Evolutionary conservation across 2,797 vertebrate species (phyloP), one percentile per base, ranked within the genome.

Genomic region (Gadopsis bispinosus): DNA sequence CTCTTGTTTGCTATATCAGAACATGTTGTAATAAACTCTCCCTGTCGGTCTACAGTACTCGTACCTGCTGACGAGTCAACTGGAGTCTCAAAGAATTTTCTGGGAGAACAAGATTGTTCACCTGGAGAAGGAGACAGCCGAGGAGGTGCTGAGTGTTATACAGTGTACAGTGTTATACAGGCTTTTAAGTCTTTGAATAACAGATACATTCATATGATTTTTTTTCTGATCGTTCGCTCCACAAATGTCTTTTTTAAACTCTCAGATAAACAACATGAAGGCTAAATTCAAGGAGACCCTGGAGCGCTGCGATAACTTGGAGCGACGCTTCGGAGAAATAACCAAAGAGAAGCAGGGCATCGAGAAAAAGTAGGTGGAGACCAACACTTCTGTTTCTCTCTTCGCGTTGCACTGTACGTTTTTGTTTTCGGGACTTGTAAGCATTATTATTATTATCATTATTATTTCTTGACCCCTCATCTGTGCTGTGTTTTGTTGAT

Each of bases 31-130:
- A 81, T 4, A 0, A 19, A 0, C 14, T 0, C 11, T 43, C 22
- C 29, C 5, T 77, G 55, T 79, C n/a, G 74, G 16, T 79, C 20
- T 75, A 16, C 61, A 99, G 98, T 99, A 99, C 88, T 99, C 98
- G 0, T 99, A 99, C 88, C 91, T 99, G 89, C 95, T 99, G 80
- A 99, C 98, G 0, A 99, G 98, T 86, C 98, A 99, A 81, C 95
- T 99, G 94, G 98, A 99, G 69, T 99, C 98, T 1, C 98, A 99
- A 69, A 94, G 98, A 47, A 97, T 99, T 87, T 99, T 98, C 81
- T 99, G 98, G 98, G 98, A 99, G 92, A 99, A 99, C 86, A 99
- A 99, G 94, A 99, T 99, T 0, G 96, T 97, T 50, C 96, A 97
- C 37, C 95, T 99, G 90, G 98, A 99, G 91, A 99, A 99, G 86